Percentiles rank a stretch among this genome's conserved stretches.
These are phyloP conservation scores for Equus quagga DNA, from an alignment of 2,113 vertebrate genomes.

Conservation along the genomic window DNA sequence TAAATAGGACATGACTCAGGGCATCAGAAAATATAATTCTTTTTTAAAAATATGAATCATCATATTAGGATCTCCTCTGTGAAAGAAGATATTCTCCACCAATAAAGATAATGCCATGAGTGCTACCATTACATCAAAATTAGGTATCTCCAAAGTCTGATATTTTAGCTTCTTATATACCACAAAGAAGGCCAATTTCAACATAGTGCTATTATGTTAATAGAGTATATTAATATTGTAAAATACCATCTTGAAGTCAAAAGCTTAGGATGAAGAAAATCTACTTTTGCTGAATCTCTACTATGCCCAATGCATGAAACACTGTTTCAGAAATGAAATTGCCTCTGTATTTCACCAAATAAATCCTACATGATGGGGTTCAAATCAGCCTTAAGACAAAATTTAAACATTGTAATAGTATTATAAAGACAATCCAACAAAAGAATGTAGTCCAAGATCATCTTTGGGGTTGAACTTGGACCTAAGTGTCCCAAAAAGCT, in stretches of 20 bases:
- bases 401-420: neutral
- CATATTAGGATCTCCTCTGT: neutral
- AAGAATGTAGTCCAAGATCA: neutral
- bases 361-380: neutral
- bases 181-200: neutral
- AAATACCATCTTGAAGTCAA: neutral
- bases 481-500: neutral
- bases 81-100: neutral
- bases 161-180: neutral
- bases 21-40: neutral
- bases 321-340: neutral
- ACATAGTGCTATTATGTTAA: neutral
- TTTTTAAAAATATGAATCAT: slow-evolving; percentile 13
- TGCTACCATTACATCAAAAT: neutral
- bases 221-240: neutral
- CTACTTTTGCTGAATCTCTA: neutral
- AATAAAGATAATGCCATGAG: neutral
- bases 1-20: slow-evolving; percentile 57
- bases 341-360: neutral
- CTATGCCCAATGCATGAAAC: neutral
- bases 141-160: neutral
- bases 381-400: neutral
- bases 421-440: neutral
- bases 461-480: neutral
- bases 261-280: neutral